phyloP scores from a whole-genome alignment of 1,140 invertebrate genomes.

The Drosophila kohkoa region DNA sequence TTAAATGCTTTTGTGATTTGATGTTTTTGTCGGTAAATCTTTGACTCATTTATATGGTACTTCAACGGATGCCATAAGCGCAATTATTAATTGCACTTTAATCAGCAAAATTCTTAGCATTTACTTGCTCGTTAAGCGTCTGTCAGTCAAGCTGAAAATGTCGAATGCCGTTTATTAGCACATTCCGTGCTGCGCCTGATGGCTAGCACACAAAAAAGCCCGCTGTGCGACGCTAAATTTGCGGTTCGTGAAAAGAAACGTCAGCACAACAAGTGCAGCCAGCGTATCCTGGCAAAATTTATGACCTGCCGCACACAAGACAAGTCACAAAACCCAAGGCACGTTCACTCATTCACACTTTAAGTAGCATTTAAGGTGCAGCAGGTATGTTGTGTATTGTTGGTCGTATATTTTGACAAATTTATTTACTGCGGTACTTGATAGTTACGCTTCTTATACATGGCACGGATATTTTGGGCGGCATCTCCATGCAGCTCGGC shows the following conservation, averaged over 20 bases:
- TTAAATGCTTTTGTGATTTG: no score
- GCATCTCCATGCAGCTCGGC: neutral
- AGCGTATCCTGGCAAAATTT: conserved; percentile 62
- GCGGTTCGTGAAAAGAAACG: conserved; percentile 67
- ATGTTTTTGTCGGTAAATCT: no score
- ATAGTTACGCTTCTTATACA: conserved; percentile 19
- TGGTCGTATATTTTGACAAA: conserved; percentile 29
- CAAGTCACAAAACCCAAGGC: conserved; percentile 15
- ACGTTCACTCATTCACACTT: conserved; percentile 45
- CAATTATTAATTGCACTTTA: neutral
- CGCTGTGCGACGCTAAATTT: conserved; percentile 67
- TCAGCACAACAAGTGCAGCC: conserved; percentile 57
- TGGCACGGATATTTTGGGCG: neutral
- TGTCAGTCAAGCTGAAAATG: conserved; percentile 58
- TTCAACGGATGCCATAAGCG: neutral
- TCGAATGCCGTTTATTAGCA: conserved; percentile 71
- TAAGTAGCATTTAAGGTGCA: conserved; percentile 48
- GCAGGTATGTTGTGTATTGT: neutral
- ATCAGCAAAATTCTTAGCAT: neutral
- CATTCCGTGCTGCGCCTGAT: conserved; percentile 49
- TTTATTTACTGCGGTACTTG: conserved; percentile 19
- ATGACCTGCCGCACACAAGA: conserved; percentile 49
- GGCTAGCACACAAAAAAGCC: conserved; percentile 52
- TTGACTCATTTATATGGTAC: no score
- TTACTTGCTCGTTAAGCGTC: neutral